Conservation (phyloP, 2,888 invertebrate species). For the Ferrisia virgata region DNA sequence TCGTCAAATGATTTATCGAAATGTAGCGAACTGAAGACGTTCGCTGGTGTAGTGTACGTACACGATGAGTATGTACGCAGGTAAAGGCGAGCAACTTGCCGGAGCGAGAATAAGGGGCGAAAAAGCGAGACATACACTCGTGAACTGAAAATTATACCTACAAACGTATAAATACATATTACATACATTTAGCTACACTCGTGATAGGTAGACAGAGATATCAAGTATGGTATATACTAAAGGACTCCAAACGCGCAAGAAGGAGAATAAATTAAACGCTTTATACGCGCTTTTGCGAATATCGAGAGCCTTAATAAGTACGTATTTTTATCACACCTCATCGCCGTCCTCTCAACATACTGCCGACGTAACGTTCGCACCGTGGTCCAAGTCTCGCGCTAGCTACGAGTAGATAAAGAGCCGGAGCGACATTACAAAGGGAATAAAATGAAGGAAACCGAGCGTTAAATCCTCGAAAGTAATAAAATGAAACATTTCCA, state of each 20-base stretch:
- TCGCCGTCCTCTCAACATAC: too few species aligned
- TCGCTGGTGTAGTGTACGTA: too few species aligned
- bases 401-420: too few species aligned
- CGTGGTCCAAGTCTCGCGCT: background rate
- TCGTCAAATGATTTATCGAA: background rate
- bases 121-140: background rate
- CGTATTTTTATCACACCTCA: background rate
- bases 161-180: background rate
- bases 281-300: background rate
- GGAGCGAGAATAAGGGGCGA: too few species aligned
- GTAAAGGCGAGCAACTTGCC: background rate
- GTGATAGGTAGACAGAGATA: too few species aligned
- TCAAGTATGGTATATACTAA: background rate
- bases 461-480: constrained; percentile 6
- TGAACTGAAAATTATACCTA: background rate
- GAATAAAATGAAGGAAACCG: constrained; percentile 2
- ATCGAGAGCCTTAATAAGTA: background rate
- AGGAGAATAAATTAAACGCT: background rate
- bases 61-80: background rate
- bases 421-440: background rate
- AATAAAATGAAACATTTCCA: constrained; percentile 22
- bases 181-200: too few species aligned
- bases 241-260: background rate
- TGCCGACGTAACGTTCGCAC: background rate
- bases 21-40: background rate